Evolutionary conservation across 2,797 vertebrate species (phyloP).

Genomic region (Chiloscyllium punctatum): DNA sequence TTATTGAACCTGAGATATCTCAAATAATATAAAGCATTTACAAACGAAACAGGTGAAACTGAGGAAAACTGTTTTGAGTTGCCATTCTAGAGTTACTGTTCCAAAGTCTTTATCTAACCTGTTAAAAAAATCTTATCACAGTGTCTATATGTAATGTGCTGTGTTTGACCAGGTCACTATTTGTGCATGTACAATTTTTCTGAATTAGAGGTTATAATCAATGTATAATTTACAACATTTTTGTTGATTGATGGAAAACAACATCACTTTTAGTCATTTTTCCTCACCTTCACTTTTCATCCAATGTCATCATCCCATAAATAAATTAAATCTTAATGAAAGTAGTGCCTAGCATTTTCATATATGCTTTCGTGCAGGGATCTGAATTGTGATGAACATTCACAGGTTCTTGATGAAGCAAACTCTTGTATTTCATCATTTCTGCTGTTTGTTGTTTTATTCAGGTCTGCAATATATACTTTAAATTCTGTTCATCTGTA

Average conservation of each 20-base stretch:
- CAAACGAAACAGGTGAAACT: neutral
- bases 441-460: neutral
- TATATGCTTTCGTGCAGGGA: neutral
- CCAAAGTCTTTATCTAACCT: neutral
- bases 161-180: neutral
- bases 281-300: neutral
- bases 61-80: neutral
- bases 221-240: neutral
- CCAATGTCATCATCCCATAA: neutral
- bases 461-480: neutral
- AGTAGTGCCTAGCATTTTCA: neutral
- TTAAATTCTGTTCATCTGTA: neutral
- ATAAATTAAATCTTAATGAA: neutral
- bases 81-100: neutral
- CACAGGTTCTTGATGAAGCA: neutral
- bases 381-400: neutral
- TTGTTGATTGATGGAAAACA: neutral
- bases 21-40: neutral
- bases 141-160: neutral
- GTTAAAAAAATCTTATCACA: neutral
- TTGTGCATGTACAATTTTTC: neutral
- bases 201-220: neutral
- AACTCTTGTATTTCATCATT: neutral
- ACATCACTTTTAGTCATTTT: neutral
- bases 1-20: neutral